phyloP scores from a whole-genome alignment of 2,797 vertebrate genomes.

The Columba guinea region DNA sequence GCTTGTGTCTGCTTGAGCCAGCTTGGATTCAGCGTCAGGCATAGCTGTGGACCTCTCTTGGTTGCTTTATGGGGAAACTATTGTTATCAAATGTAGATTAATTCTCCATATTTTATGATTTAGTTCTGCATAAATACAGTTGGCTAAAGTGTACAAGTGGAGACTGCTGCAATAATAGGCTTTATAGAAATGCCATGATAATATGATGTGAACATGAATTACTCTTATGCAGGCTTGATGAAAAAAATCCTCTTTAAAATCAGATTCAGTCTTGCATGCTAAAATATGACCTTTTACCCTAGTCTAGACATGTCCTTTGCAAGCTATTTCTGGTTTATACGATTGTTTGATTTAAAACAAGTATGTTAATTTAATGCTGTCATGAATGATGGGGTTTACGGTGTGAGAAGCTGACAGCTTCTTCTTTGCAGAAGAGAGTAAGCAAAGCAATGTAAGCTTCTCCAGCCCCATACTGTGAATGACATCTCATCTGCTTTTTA shows the following conservation, averaged over 20 bases:
- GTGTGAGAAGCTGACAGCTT: constrained; percentile 8
- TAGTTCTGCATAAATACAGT: not conserved
- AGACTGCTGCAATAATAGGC: not conserved
- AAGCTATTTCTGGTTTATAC: constrained; percentile 43
- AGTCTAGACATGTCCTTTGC: constrained; percentile 50
- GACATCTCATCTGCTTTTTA: not conserved
- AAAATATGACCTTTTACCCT: constrained; percentile 26
- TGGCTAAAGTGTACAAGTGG: not conserved
- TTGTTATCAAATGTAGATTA: not conserved
- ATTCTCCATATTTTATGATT: not conserved
- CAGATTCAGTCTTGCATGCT: constrained; percentile 16
- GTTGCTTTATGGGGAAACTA: not conserved
- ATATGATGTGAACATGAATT: not conserved
- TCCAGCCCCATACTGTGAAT: not conserved
- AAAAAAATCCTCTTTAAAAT: constrained; percentile 15
- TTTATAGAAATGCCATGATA: not conserved
- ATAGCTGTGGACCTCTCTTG: not conserved
- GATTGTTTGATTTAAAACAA: constrained; percentile 20
- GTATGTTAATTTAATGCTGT: constrained; percentile 28
- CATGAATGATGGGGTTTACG: not conserved
- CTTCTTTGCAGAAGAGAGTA: not conserved
- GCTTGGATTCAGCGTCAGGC: not conserved
- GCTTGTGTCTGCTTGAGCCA: not conserved
- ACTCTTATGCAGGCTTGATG: not conserved
- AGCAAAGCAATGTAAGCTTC: not conserved